Evolutionary conservation across 2,888 invertebrate species (phyloP), one percentile per base, ranked within the genome.

Genomic region (Maniola hyperantus): DNA sequence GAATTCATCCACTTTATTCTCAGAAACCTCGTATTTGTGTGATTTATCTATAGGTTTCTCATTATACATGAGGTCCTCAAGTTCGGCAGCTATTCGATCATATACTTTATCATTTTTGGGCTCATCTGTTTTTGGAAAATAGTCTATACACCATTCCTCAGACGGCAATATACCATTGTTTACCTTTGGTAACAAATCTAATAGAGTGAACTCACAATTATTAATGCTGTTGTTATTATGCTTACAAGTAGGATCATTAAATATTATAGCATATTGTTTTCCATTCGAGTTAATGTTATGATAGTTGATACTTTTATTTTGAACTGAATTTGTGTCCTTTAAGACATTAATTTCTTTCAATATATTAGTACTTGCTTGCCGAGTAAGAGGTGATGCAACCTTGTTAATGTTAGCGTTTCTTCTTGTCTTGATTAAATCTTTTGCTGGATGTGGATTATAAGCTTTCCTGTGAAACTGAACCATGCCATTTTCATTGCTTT

Each of bases 401-500:
- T 79, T 76, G 57, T 20, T 20, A 20, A 13, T 51, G 61, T 67
- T 77, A 46, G 44, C 65, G 75, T 79, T 46, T 72, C 81, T 87
- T 72, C 82, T 86, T 6, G 76, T 62, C 53, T 71, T 77, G 55
- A 76, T 60, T 10, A 79, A 58, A 15, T 83, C 80, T 73, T 86
- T 87, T 5, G 80, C 80, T 61, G 89, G 86, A 68, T 86, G 83
- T 69, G 81, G 78, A 71, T 78, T 89, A 66, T 84, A 83, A n/a
- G 83, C 81, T 68, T 83, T 85, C 73, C 83, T 84, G 61, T 83
- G 87, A 59, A 86, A 67, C 36, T 86, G 77, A 13, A 91, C 87
- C 87, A 90, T 87, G n/a, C 92, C 92, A 84, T 93, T 92, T 73
- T 92, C 92, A 73, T 88, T 91, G 54, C 79, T 83, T 80, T 87